Percentiles rank a stretch among this genome's conserved stretches.
These are phyloP conservation scores for Muntiacus muntjak DNA, from an alignment of 2,113 vertebrate species.

Conservation along the genomic window DNA sequence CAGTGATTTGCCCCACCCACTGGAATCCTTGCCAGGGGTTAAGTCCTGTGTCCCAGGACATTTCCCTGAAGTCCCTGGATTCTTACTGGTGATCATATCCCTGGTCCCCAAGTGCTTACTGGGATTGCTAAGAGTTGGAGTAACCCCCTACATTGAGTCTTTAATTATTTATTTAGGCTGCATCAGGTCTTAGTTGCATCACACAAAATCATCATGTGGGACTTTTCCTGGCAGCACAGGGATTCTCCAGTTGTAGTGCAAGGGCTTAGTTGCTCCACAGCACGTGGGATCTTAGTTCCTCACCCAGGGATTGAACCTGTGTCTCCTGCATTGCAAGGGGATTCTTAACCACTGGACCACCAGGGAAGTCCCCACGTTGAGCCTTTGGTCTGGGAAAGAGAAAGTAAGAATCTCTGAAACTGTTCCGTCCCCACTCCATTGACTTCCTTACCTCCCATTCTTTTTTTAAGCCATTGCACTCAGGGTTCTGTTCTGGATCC, in stretches of 20 bases:
- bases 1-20: background rate
- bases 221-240: background rate
- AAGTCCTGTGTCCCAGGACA: background rate
- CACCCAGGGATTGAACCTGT: background rate
- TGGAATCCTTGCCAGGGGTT: background rate
- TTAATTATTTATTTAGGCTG: background rate
- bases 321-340: background rate
- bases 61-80: background rate
- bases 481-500: background rate
- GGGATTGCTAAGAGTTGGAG: background rate
- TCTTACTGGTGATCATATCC: background rate
- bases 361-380: background rate
- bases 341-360: background rate
- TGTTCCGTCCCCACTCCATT: background rate
- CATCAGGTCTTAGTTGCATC: background rate
- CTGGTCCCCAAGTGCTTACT: background rate
- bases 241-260: background rate
- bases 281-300: background rate
- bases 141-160: background rate
- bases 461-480: background rate
- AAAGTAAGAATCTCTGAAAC: background rate
- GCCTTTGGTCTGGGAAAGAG: background rate
- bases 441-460: background rate
- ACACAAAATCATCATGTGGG: background rate
- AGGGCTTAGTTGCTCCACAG: background rate